Evolutionary conservation across 2,113 vertebrate genomes (phyloP).

Genomic region (Hiodon alosoides): DNA sequence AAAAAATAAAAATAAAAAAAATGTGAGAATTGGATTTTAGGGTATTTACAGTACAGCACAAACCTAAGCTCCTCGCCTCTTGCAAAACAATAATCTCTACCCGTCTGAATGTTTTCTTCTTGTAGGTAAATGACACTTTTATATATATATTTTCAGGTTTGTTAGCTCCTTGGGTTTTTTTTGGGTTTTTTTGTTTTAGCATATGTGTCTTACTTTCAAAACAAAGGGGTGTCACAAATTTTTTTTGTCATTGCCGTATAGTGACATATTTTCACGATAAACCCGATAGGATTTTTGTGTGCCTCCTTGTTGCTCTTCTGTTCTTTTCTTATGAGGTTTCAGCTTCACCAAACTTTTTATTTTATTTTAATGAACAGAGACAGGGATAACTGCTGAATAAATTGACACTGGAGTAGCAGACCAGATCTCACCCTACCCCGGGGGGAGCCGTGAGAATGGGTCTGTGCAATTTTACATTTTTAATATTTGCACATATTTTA

Average conservation of each 20-base stretch:
- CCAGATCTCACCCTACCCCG: slow-evolving; percentile 67
- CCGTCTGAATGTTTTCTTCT: not conserved
- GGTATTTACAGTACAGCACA: not conserved
- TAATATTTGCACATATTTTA: slow-evolving; percentile 59
- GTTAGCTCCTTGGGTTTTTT: not conserved
- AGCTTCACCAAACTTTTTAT: slow-evolving; percentile 18
- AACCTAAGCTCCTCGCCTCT: no score
- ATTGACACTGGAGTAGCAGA: slow-evolving; percentile 68
- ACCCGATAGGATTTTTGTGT: slow-evolving; percentile 30
- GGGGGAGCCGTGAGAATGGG: slow-evolving; percentile 63
- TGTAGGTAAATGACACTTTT: slow-evolving; percentile 6
- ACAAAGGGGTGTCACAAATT: slow-evolving; percentile 6
- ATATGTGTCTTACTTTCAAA: not conserved
- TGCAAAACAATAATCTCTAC: slow-evolving; percentile 2
- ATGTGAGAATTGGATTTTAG: not conserved
- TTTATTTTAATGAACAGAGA: slow-evolving; percentile 54
- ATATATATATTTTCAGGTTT: slow-evolving; percentile 3
- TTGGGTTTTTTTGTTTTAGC: not conserved
- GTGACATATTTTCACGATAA: slow-evolving; percentile 16
- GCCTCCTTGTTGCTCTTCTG: slow-evolving; percentile 31
- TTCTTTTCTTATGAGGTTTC: slow-evolving; percentile 35
- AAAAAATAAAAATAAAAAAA: not conserved
- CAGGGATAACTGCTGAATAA: slow-evolving; percentile 60
- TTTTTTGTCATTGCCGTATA: not conserved
- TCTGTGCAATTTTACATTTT: slow-evolving; percentile 59